phyloP scores from a whole-genome alignment of 2,113 vertebrate species.

The Hystrix brachyura region DNA sequence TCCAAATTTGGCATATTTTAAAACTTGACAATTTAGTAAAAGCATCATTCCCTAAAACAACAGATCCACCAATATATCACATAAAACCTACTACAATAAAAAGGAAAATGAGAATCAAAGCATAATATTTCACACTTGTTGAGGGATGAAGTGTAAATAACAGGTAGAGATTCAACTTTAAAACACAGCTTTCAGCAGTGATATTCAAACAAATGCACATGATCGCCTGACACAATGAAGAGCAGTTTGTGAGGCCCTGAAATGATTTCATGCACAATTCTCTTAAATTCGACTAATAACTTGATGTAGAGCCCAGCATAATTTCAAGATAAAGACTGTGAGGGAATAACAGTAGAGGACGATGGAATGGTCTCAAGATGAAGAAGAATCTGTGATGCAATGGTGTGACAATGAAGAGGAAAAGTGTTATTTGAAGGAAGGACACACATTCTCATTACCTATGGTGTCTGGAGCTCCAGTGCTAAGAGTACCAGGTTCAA shows the following conservation, averaged over 20 bases:
- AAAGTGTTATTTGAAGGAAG: constrained; percentile 48
- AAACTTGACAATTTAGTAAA: constrained; percentile 46
- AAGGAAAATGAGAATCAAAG: constrained; percentile 28
- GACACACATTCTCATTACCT: constrained; percentile 81
- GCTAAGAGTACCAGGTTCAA: constrained; percentile 82
- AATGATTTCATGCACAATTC: constrained; percentile 32
- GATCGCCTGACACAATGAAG: not conserved
- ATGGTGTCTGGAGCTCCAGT: constrained; percentile 78
- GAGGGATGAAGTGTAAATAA: not conserved
- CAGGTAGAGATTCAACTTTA: not conserved
- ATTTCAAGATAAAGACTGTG: constrained; percentile 13
- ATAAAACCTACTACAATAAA: not conserved
- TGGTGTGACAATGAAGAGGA: not conserved
- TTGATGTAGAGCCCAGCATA: not conserved
- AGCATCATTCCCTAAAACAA: constrained; percentile 21
- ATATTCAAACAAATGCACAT: not conserved
- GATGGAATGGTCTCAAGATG: not conserved
- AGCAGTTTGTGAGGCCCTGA: constrained; percentile 8
- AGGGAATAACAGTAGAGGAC: constrained; percentile 1
- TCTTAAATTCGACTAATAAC: not conserved
- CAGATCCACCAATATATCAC: not conserved
- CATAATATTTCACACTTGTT: not conserved
- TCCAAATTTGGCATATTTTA: not conserved
- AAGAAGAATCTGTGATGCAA: not conserved
- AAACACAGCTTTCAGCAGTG: not conserved